phyloP scores from a whole-genome alignment of 2,797 vertebrate species.

The Semotilus atromaculatus region DNA sequence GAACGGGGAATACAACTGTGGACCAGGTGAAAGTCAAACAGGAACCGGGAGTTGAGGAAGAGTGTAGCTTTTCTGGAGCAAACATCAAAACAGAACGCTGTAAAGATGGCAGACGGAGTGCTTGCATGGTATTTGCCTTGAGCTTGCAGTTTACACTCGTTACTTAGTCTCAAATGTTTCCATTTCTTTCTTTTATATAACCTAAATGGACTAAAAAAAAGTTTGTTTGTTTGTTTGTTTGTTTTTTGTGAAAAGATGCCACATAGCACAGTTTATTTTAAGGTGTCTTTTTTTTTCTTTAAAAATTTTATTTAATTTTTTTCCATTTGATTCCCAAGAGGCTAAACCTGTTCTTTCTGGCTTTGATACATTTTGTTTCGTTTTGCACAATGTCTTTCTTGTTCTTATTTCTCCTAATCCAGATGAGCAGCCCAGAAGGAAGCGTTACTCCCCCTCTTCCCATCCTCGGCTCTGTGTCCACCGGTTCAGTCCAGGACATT shows the following conservation, averaged over 20 bases:
- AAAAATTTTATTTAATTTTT: neutral
- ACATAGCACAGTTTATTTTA: neutral
- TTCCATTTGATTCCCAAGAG: neutral
- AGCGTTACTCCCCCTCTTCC: conserved; percentile 87
- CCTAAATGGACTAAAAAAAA: too few relatives aligned
- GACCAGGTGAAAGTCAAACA: conserved; percentile 94
- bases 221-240: too few relatives aligned
- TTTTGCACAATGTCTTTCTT: neutral
- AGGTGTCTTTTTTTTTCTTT: neutral
- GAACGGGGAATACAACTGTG: conserved; percentile 76
- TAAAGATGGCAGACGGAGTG: conserved; percentile 90
- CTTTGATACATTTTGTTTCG: neutral
- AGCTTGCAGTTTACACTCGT: neutral
- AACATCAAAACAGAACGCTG: conserved; percentile 87
- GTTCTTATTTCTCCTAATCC: conserved; percentile 27
- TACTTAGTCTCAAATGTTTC: neutral
- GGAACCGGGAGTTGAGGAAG: conserved; percentile 92
- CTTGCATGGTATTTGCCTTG: conserved; percentile 88
- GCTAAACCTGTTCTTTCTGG: neutral
- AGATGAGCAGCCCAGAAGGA: conserved; percentile 96
- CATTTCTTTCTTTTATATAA: neutral
- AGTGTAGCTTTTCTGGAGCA: conserved; percentile 85
- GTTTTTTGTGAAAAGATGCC: neutral
- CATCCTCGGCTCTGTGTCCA: conserved; percentile 74
- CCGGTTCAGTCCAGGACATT: conserved; percentile 84